Base-by-base conservation (phyloP, 2,113 vertebrate species). In the Oreochromis spilurus region DNA sequence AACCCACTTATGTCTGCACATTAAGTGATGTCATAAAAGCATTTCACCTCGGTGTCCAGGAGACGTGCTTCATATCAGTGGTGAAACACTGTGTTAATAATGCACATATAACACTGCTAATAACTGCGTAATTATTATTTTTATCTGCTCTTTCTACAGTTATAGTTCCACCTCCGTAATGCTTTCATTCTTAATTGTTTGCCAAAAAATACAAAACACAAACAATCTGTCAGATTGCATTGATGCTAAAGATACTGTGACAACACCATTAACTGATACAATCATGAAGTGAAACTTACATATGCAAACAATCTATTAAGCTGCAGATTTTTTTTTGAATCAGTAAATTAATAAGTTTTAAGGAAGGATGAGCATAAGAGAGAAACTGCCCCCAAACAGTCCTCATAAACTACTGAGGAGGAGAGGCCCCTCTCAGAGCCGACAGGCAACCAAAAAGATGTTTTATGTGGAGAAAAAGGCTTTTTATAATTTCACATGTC, bases 81-180 rank as follows among this genome's bases (percentile, higher is more conserved):
- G 62, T 75, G 16, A 75, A 75, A 50, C 16, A 1, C 43, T 48
- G 67, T 48, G 14, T 48, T 29, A 48, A 50, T 50, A 50, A 75
- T 31, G 6, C 43, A 4, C 16, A 75, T 29, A 48, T 75, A 75
- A 75, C 45, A 31, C 16, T 50, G 0, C 16, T 50, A 29, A 50
- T 75, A 50, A 50, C 24, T 19, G 45, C 26, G 26, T 52, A 77
- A n/a, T 52, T 77, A 11, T 8, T 19, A 7, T 34, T 52, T 77
- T 52, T 52, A n/a, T 34, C 29, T 34, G 26, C 72, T 52, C 0
- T 77, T 77, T 52, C 45, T 77, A n/a, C 3, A 77, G 16, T 0
- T 77, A 31, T 50, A 13, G 43, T n/a, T 8, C 72, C 16, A 31
- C 0, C 21, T 72, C 38, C 0, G 5, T 29, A 62, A 16, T 72